These are phyloP conservation scores for Acanthochromis polyacanthus DNA, from an alignment of 2,113 vertebrate genomes.

Conservation along the genomic window DNA sequence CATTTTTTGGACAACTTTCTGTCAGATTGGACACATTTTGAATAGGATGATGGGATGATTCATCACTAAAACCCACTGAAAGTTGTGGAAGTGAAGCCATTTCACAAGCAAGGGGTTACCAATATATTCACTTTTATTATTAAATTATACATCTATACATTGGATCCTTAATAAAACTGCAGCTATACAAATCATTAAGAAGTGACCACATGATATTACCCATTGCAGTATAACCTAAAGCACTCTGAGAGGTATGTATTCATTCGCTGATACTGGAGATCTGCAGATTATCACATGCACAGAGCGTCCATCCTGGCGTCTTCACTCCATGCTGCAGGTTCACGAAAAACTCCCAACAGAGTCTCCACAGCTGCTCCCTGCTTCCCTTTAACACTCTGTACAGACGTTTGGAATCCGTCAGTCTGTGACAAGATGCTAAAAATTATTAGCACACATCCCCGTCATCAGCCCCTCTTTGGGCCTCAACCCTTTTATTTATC, in stretches of 20 bases:
- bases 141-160: conserved; percentile 84
- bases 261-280: conserved; percentile 61
- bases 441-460: background rate
- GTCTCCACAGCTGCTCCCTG: background rate
- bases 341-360: no score
- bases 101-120: conserved; percentile 27
- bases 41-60: no score
- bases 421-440: background rate
- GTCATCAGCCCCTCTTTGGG: background rate
- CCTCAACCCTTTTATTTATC: background rate
- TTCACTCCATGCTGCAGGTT: no score
- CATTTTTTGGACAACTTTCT: no score
- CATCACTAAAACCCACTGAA: no score
- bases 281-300: conserved; percentile 65
- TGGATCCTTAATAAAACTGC: conserved; percentile 82
- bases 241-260: conserved; percentile 71
- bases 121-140: conserved; percentile 81
- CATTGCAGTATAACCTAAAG: conserved; percentile 62
- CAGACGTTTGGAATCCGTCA: conserved; percentile 9
- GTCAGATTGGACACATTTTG: no score
- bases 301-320: conserved; percentile 7
- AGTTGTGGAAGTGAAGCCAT: no score
- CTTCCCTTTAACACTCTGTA: background rate
- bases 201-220: conserved; percentile 67
- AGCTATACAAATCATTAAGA: conserved; percentile 81